Conservation (phyloP, 2,113 vertebrate genomes). For the Crotalus horridus region DNA sequence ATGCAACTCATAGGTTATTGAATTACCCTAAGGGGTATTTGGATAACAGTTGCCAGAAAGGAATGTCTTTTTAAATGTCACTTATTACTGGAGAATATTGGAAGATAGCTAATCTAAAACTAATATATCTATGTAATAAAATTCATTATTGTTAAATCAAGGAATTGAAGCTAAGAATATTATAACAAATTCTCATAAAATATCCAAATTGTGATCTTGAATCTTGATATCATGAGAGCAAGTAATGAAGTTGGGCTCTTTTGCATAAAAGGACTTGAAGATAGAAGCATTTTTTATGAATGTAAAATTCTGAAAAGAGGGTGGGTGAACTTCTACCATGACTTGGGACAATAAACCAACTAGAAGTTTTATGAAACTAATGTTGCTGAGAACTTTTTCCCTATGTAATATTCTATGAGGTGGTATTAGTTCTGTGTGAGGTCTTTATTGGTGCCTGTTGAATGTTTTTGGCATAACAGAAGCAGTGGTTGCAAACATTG, state of each 20-base stretch:
- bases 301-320: background rate
- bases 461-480: constrained; percentile 35
- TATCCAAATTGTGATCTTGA: background rate
- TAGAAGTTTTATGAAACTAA: background rate
- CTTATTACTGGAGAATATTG: background rate
- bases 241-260: background rate
- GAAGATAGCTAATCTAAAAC: background rate
- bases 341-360: background rate
- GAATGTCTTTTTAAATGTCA: background rate
- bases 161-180: background rate
- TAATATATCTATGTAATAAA: background rate
- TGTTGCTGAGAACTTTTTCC: background rate
- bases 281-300: background rate
- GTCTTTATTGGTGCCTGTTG: constrained; percentile 72
- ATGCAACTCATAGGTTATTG: no score
- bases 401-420: background rate
- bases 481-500: constrained; percentile 54
- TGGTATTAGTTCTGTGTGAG: constrained; percentile 66
- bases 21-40: background rate
- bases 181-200: background rate
- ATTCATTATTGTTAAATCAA: background rate
- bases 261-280: background rate
- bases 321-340: background rate
- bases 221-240: background rate
- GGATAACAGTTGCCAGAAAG: background rate